phyloP scores from a whole-genome alignment of 2,113 vertebrate species.

The Hoplias malabaricus region DNA sequence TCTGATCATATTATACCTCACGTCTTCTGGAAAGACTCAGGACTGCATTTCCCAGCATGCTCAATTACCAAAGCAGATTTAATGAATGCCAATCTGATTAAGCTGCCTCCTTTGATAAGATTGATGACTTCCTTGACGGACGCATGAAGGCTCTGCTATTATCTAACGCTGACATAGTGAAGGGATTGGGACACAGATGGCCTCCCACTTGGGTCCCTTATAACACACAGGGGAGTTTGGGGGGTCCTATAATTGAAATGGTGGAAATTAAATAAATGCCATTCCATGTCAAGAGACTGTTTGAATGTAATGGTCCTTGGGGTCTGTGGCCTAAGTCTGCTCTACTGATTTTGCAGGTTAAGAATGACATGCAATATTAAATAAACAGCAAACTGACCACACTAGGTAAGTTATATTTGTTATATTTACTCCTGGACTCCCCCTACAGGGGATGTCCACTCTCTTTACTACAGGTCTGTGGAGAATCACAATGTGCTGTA shows the following conservation, averaged over 20 bases:
- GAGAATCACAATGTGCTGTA: too few species aligned
- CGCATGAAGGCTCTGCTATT: conserved; percentile 24
- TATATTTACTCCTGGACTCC: too few species aligned
- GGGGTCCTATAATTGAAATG: not conserved
- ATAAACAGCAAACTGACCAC: not conserved
- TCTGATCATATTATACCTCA: conserved; percentile 55
- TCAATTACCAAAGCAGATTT: conserved; percentile 48
- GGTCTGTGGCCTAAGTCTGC: not conserved
- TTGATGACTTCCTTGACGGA: conserved; percentile 34
- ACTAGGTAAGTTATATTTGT: too few species aligned
- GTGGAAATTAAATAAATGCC: not conserved
- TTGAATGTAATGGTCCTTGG: not conserved
- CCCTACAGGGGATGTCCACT: too few species aligned
- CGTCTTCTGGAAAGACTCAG: conserved; percentile 15
- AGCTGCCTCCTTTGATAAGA: conserved; percentile 36
- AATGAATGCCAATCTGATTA: conserved; percentile 44
- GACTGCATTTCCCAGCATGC: conserved; percentile 58
- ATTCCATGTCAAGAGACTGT: not conserved
- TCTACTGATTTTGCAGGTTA: not conserved
- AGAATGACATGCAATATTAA: not conserved
- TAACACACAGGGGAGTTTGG: conserved; percentile 12
- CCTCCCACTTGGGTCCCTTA: not conserved
- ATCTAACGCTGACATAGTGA: conserved; percentile 8
- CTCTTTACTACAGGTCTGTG: too few species aligned
- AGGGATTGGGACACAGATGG: not conserved